Evolutionary conservation across 2,113 vertebrate genomes (phyloP).

Genomic region (Coptodon rendalli): DNA sequence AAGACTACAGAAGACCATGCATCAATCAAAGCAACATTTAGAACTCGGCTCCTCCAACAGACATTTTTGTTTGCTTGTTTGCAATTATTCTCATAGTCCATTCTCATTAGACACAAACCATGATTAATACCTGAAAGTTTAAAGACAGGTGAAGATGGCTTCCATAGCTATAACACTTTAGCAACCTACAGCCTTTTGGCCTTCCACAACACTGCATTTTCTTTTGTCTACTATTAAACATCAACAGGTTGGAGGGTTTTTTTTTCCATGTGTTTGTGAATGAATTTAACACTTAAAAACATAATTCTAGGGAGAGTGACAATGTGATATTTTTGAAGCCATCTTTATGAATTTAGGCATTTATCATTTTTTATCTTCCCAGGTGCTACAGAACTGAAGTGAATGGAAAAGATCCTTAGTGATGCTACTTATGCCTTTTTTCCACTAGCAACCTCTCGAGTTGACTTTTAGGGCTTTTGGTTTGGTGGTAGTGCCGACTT

Average conservation of each 20-base stretch:
- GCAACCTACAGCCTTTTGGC: accelerated
- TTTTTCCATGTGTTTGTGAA: accelerated
- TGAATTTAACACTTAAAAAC: not conserved
- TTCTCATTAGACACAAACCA: not conserved
- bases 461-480: not conserved
- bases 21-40: not conserved
- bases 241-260: not conserved
- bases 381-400: conserved; percentile 10
- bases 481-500: not conserved
- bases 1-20: not conserved
- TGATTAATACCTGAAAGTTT: not conserved
- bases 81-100: not conserved
- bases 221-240: not conserved
- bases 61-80: not conserved
- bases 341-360: not conserved
- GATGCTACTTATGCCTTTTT: accelerated
- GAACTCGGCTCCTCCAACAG: not conserved
- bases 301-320: not conserved
- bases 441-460: not conserved
- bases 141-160: conserved; percentile 1
- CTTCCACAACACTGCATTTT: not conserved
- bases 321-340: not conserved
- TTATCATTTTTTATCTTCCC: not conserved
- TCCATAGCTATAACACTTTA: not conserved
- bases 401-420: not conserved